Conservation (phyloP, 2,113 vertebrate genomes). For the Anas platyrhynchos region DNA sequence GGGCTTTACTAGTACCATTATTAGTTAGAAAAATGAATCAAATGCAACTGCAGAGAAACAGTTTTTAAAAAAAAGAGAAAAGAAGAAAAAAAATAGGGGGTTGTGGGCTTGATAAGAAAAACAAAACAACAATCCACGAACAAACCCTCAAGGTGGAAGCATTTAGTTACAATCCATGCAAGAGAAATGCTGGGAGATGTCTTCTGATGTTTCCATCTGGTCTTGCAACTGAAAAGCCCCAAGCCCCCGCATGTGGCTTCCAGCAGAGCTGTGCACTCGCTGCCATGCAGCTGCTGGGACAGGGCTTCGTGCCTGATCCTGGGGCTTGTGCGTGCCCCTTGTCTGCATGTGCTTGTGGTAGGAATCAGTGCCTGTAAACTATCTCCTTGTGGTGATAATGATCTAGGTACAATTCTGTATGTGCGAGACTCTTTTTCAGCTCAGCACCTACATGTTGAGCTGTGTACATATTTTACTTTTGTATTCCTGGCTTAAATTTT, state of each 20-base stretch:
- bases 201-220: background rate
- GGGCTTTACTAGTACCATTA: background rate
- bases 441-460: background rate
- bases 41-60: background rate
- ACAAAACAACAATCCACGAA: too few species aligned
- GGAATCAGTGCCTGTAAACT: fast-evolving
- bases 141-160: background rate
- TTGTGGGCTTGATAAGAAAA: background rate
- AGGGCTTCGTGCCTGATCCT: too few species aligned
- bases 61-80: background rate
- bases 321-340: background rate
- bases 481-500: background rate
- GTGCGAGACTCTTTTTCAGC: background rate
- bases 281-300: too few species aligned
- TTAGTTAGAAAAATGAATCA: background rate
- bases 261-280: too few species aligned
- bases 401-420: background rate
- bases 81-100: too few species aligned
- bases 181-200: background rate
- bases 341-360: background rate
- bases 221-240: background rate
- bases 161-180: background rate
- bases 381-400: background rate
- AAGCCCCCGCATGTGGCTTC: background rate
- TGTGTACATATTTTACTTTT: background rate